Evolutionary conservation across 2,113 vertebrate species (phyloP), one percentile per base, ranked within the genome.

Genomic region (Melanotaenia duboulayi): DNA sequence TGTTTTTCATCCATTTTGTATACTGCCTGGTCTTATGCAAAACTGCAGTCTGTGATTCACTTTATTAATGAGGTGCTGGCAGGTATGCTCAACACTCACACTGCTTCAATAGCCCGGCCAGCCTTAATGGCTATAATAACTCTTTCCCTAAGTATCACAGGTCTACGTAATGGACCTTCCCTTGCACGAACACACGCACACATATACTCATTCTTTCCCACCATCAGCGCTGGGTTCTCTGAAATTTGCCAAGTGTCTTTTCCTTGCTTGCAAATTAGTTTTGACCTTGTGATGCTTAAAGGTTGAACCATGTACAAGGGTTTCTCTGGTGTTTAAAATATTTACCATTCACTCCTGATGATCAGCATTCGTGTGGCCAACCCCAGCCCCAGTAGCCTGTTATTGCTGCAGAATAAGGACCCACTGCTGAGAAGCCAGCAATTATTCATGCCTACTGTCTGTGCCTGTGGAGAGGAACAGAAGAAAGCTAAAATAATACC

Each of bases 321-420:
- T 87, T 92, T 88, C 81, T 82, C 82, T 78, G 84, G 81, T 75
- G 87, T 90, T 91, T 89, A 58, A 91, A 92, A 92, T 94, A 93
- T 93, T 91, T 93, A 92, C 90, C 67, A 86, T 91, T 93, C 83
- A 76, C 86, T 90, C 88, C 87, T 89, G 83, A 89, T 90, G 88
- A 93, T 91, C 82, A 84, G 88, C 72, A 67, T 81, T 83, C 61
- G 68, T 74, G 61, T 65, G 66, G 83, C 78, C 84, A 75, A 62
- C 62, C 57, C 66, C 72, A 71, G 86, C 76, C 83, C 83, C 83
- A 74, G 71, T 51, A 74, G 74, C 73, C 51, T 66, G 50, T 78
- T 86, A 87, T 69, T 71, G 68, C 78, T 64, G 67, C 71, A 72
- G 83, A 70, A 87, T 88, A 86, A 81, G 50, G 69, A 82, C 83